Conservation (phyloP, 2,888 invertebrate genomes). For the Metopia argyrocephala region DNA sequence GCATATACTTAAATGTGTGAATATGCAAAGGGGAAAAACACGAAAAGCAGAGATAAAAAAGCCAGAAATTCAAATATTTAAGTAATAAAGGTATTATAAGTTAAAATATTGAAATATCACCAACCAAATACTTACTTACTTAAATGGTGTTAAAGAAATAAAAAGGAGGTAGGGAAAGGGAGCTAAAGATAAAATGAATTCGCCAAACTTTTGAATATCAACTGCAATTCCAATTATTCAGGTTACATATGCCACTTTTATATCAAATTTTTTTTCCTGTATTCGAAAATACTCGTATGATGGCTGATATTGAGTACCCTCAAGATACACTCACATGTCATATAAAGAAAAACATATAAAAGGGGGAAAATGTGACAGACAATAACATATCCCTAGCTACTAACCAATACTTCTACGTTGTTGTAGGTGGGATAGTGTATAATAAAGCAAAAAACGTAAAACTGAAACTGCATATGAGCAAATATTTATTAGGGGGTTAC, state of each 20-base stretch:
- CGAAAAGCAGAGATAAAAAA: slow-evolving; percentile 10
- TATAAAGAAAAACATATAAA: not conserved
- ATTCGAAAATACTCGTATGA: not conserved
- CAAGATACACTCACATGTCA: not conserved
- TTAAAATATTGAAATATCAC: slow-evolving; percentile 54
- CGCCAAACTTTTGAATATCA: slow-evolving; percentile 16
- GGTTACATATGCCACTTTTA: not conserved
- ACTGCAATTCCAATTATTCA: slow-evolving; percentile 10
- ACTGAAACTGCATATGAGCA: not conserved
- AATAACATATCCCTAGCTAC: not conserved
- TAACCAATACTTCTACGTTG: not conserved
- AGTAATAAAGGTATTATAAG: slow-evolving; percentile 43
- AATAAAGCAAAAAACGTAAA: not conserved
- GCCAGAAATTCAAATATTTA: slow-evolving; percentile 18
- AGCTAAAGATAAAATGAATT: not conserved
- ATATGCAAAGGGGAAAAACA: not conserved
- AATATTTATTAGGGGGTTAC: not conserved
- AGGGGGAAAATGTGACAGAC: not conserved
- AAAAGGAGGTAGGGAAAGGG: not conserved
- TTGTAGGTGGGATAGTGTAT: not conserved
- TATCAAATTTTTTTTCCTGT: not conserved
- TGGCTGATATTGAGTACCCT: not conserved
- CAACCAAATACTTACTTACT: too few relatives aligned
- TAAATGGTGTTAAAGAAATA: not conserved
- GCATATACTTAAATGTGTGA: not conserved